Evolutionary conservation across 1,140 invertebrate species (phyloP), one percentile per base, ranked within the genome.

Genomic region (Ceratitis capitata): DNA sequence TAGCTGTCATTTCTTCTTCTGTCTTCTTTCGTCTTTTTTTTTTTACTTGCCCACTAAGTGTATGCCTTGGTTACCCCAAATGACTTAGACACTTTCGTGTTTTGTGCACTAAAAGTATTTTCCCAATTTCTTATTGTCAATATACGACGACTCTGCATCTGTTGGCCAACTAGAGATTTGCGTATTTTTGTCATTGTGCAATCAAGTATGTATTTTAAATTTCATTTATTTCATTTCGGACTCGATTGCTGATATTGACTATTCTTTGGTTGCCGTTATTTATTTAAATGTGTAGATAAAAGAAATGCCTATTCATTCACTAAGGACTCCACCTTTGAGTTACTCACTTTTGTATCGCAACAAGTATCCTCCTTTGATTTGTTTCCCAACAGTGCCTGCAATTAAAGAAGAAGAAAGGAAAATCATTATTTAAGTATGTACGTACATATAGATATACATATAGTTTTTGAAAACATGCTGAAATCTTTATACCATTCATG

Each of bases 321-420:
- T 26, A 4, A 45, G n/a, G 39, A 78, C 69, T 78, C 39, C 69
- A 78, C 69, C 69, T 78, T 78, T 84, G 16, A 16, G n/a, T 39
- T 92, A 94, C 94, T 94, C 90, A 95, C 94, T 92, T 93, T 94
- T 94, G 88, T 94, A 95, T 51, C 94, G 93, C 74, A 95, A 92
- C 89, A 95, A 93, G 88, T 95, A 95, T 47, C 94, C 94, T 85
- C 94, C 94, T 91, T 95, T 95, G 88, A 95, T 93, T 90, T 94
- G 94, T 90, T 94, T 94, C 47, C 93, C 94, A 85, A 92, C 92
- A 87, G 93, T 92, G 90, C 94, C 94, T 94, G 93, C 26, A 93
- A 86, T 35, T n/a, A 58, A 51, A 85, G 32, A 61, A 84, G 58
- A 56, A 85, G 3, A 83, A 29, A 83, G 3, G 32, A 29, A n/a